Conservation (phyloP, 2,113 vertebrate genomes). For the Percina caprodes region DNA sequence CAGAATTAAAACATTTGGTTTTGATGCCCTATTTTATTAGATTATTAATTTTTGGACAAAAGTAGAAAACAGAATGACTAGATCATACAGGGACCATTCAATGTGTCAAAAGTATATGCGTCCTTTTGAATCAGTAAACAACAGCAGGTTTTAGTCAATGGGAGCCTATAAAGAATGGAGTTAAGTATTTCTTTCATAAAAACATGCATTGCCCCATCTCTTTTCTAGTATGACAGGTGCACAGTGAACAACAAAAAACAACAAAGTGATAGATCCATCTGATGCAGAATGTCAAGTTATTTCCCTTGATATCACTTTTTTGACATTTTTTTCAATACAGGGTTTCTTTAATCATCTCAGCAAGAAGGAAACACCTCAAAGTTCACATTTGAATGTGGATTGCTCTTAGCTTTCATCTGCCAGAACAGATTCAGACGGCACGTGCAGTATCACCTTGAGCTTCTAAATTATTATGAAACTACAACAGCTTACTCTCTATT, state of each 20-base stretch:
- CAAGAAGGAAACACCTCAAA: conserved; percentile 36
- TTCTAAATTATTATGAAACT: conserved; percentile 36
- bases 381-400: conserved; percentile 24
- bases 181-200: background rate
- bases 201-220: background rate
- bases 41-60: too few species aligned
- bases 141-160: background rate
- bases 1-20: too few species aligned
- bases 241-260: background rate
- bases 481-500: conserved; percentile 14
- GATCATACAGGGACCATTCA: background rate
- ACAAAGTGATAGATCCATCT: background rate
- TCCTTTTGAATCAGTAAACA: background rate
- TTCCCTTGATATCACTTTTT: conserved; percentile 13
- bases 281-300: conserved; percentile 7
- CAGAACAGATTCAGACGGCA: conserved; percentile 15
- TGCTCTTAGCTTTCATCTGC: conserved; percentile 42
- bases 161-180: background rate
- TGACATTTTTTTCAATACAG: background rate
- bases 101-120: too few species aligned
- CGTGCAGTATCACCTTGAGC: conserved; percentile 39
- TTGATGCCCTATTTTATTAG: too few species aligned
- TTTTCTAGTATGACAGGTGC: background rate
- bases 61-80: too few species aligned
- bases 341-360: conserved; percentile 48